Evolutionary conservation across 2,113 vertebrate species (phyloP).

Genomic region (Sula dactylatra): DNA sequence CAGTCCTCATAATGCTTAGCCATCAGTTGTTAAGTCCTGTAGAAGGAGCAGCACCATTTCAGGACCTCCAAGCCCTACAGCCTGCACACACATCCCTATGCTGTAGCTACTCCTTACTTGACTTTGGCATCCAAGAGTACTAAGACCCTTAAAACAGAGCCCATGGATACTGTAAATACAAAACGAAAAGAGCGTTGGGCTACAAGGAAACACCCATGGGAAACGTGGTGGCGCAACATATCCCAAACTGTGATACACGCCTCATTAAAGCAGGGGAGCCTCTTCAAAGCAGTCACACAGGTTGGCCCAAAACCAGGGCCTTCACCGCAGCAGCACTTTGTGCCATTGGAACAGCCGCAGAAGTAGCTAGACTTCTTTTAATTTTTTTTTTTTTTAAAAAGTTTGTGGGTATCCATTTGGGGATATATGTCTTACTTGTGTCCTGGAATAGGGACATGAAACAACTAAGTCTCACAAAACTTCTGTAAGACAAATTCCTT

Average conservation of each 20-base stretch:
- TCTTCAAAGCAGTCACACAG: constrained; percentile 13
- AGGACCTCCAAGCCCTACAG: neutral
- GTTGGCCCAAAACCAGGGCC: constrained; percentile 22
- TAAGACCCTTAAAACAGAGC: neutral
- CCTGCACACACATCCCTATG: accelerated
- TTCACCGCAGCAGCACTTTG: neutral
- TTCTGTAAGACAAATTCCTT: neutral
- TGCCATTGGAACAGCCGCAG: constrained; percentile 6
- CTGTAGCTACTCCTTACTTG: neutral
- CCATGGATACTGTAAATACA: neutral
- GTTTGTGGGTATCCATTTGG: neutral
- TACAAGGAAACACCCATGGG: neutral
- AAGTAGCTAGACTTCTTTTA: neutral
- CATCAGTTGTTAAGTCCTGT: neutral
- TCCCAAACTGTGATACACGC: neutral
- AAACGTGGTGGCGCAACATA: neutral
- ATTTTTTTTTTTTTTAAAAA: neutral
- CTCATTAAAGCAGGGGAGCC: constrained; percentile 7
- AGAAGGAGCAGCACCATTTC: neutral
- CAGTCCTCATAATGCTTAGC: neutral
- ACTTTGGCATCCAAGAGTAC: neutral
- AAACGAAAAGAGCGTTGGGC: neutral
- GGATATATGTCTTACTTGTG: neutral
- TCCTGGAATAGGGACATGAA: neutral
- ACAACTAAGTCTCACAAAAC: neutral